Conservation (phyloP, 2,797 vertebrate genomes). For the Moxostoma hubbsi region DNA sequence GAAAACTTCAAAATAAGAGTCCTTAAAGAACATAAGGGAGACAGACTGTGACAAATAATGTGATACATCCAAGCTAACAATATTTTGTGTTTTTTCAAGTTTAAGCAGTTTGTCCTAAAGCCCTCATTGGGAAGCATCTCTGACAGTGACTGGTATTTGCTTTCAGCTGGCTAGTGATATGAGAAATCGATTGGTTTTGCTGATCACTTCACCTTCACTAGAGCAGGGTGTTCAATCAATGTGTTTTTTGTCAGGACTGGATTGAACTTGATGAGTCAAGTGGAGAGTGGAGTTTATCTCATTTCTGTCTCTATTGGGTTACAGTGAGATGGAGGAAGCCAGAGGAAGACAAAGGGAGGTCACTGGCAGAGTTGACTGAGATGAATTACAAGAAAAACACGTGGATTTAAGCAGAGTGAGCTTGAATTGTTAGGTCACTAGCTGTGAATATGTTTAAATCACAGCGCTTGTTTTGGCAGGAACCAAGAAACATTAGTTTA, state of each 20-base stretch:
- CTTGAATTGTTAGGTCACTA: conserved; percentile 38
- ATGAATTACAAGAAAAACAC: conserved; percentile 41
- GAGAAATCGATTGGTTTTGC: conserved; percentile 74
- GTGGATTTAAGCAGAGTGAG: conserved; percentile 34
- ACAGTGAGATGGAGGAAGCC: conserved; percentile 60
- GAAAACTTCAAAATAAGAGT: no score
- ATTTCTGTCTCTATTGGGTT: conserved; percentile 74
- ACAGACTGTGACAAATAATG: neutral
- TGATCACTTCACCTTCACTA: conserved; percentile 76
- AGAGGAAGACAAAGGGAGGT: conserved; percentile 61
- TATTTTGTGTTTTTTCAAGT: neutral
- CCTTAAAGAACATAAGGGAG: no score
- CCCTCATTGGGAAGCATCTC: conserved; percentile 12
- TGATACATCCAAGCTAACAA: conserved; percentile 3
- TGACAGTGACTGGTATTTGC: conserved; percentile 57
- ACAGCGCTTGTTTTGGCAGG: conserved; percentile 18
- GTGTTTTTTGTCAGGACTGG: conserved; percentile 79
- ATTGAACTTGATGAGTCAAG: conserved; percentile 78
- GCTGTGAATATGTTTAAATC: conserved; percentile 24
- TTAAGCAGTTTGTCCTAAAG: conserved; percentile 20
- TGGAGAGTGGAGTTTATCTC: conserved; percentile 75
- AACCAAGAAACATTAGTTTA: neutral
- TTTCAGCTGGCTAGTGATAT: conserved; percentile 66
- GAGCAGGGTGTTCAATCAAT: conserved; percentile 77
- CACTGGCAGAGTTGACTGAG: conserved; percentile 50